Evolutionary conservation across 1,140 invertebrate species (phyloP), one percentile per base, ranked within the genome.

Genomic region (Drosophila ohnishii): DNA sequence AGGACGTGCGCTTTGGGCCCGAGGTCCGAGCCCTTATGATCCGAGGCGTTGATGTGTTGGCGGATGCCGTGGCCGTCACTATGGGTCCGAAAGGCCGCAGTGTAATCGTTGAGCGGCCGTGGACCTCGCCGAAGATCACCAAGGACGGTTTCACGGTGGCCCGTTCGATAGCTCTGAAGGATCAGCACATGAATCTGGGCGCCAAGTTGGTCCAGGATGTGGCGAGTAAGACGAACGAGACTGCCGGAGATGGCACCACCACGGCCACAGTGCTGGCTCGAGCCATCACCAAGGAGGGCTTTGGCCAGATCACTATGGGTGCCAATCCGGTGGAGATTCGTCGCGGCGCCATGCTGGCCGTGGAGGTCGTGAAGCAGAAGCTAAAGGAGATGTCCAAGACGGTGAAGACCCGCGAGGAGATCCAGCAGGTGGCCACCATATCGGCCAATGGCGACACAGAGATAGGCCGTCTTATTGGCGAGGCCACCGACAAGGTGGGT

Each of bases 71-170:
- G 13, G 98, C 99, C 6, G 98, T 99, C 14, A 99, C 99, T n/a
- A 99, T 99, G 98, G 99, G 99, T 42, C 99, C 99, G 53, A 99
- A 99, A 95, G 99, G 99, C 40, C 95, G 99, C 77, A 99, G 99
- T 93, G 99, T 99, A 3, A 99, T 99, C 78, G 93, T 99, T 70
- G 99, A 99, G 92, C 98, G 99, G 91, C 98, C 97, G 11, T 99
- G 98, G 98, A 98, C 99, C 6, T 97, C 97, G 71, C 99, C 99
- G 6, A 99, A 99, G 93, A 99, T 99, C 84, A 99, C 98, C 16
- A 99, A 99, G 93, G 99, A 99, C 92, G 99, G 99, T 75, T 99
- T 99, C 0, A 99, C 99, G 3, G 99, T 99, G 45, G 99, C 99
- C 2, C 99, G 99, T 91, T 96, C 97, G 5, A 95, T 99, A 58